phyloP scores from a whole-genome alignment of 2,797 vertebrate genomes.

The Phrynocephalus forsythii region DNA sequence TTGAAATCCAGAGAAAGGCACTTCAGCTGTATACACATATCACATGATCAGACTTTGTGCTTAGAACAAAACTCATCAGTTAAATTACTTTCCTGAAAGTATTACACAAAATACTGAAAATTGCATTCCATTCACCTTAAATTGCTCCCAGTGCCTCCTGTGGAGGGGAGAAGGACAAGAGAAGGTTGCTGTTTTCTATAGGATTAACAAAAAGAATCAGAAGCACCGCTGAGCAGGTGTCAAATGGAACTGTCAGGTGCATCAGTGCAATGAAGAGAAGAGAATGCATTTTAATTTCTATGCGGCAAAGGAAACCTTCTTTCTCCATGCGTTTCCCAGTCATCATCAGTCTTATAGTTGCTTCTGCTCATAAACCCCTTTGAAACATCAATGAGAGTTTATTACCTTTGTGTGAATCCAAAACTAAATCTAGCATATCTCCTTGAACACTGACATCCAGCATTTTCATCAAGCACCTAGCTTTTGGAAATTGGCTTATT shows the following conservation, averaged over 20 bases:
- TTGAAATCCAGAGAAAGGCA: constrained; percentile 43
- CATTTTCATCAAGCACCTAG: constrained; percentile 51
- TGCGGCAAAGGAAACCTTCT: constrained; percentile 55
- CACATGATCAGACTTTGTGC: constrained; percentile 49
- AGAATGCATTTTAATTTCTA: constrained; percentile 55
- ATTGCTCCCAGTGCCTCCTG: constrained; percentile 43
- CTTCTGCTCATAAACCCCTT: constrained; percentile 43
- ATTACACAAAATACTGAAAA: constrained; percentile 59
- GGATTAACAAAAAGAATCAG: constrained; percentile 51
- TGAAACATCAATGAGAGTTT: constrained; percentile 54
- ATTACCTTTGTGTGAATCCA: constrained; percentile 51
- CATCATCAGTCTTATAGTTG: constrained; percentile 56
- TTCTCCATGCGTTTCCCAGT: constrained; percentile 32
- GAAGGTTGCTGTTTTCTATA: constrained; percentile 50
- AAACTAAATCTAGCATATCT: constrained; percentile 40
- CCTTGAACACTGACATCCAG: constrained; percentile 38
- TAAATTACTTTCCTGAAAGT: constrained; percentile 64
- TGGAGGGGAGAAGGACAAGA: not conserved
- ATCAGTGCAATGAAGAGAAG: constrained; percentile 36
- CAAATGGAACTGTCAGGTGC: constrained; percentile 60
- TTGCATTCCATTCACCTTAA: constrained; percentile 50
- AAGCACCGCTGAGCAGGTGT: constrained; percentile 46
- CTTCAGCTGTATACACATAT: constrained; percentile 32
- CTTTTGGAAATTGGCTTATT: constrained; percentile 57
- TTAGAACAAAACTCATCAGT: constrained; percentile 57